These are phyloP conservation scores for Portunus trituberculatus DNA, from an alignment of 1,140 invertebrate species.

Conservation along the genomic window DNA sequence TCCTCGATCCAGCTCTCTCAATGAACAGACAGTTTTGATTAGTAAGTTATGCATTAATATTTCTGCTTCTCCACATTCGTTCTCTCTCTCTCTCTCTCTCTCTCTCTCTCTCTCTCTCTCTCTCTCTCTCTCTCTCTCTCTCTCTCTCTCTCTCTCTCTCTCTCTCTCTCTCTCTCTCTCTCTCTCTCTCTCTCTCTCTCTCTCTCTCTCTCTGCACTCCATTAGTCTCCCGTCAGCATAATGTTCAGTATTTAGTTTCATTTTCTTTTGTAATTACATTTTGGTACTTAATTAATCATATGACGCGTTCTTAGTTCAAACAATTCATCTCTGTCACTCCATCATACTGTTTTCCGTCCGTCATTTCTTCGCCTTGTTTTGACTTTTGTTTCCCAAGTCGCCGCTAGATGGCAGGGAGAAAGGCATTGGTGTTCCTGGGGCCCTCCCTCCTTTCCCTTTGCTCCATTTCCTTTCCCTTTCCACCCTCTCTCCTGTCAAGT, in stretches of 20 bases:
- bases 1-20: background rate
- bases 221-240: background rate
- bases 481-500: no score
- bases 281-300: background rate
- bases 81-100: background rate
- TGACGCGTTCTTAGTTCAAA: background rate
- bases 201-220: background rate
- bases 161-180: constrained; percentile 11
- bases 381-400: background rate
- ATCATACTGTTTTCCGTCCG: background rate
- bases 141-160: constrained; percentile 11
- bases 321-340: background rate
- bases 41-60: no score
- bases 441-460: background rate
- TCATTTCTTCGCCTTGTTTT: background rate
- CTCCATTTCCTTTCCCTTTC: constrained; percentile 4
- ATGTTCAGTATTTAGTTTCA: background rate
- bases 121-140: constrained; percentile 11
- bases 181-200: background rate
- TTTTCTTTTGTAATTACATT: background rate
- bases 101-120: constrained; percentile 11
- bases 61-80: no score
- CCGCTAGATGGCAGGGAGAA: no score
- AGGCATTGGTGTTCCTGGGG: no score
- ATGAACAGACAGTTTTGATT: background rate